Conservation (phyloP, 2,888 invertebrate genomes). For the Arctia plantaginis region DNA sequence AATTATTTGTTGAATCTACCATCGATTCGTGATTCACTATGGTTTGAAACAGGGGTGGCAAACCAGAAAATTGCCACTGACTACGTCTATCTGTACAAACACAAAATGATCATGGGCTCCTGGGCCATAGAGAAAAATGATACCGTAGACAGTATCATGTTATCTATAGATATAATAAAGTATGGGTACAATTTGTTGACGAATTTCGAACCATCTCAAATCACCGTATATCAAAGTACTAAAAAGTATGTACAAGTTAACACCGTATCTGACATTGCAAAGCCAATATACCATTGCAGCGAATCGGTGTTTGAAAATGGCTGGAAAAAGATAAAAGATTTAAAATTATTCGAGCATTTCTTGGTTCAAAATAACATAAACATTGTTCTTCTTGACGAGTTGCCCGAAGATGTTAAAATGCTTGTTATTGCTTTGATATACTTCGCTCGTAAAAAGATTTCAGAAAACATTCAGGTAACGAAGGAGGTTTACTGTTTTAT, state of each 20-base stretch:
- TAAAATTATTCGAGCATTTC: slow-evolving; percentile 39
- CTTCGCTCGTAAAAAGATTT: slow-evolving; percentile 48
- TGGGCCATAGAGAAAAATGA: slow-evolving; percentile 11
- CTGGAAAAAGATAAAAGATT: slow-evolving; percentile 46
- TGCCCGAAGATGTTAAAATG: slow-evolving; percentile 52
- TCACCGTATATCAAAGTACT: slow-evolving; percentile 26
- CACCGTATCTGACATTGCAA: slow-evolving; percentile 15
- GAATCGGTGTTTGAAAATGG: slow-evolving; percentile 61
- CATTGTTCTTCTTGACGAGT: slow-evolving; percentile 29
- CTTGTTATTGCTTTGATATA: slow-evolving; percentile 58
- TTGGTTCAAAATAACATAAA: slow-evolving; percentile 34
- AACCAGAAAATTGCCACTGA: slow-evolving; percentile 22
- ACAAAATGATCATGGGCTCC: slow-evolving; percentile 21
- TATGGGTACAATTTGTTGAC: slow-evolving; percentile 62
- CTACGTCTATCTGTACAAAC: slow-evolving; percentile 40
- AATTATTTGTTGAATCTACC: slow-evolving; percentile 23
- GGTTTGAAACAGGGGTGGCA: slow-evolving; percentile 47
- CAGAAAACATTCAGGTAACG: slow-evolving; percentile 21
- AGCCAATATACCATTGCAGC: slow-evolving; percentile 49
- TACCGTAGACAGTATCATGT: slow-evolving; percentile 27
- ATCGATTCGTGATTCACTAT: slow-evolving; percentile 22
- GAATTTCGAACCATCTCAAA: slow-evolving; percentile 35
- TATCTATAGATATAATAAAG: slow-evolving; percentile 58
- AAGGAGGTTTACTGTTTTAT: slow-evolving; percentile 53
- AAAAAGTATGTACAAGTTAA: slow-evolving; percentile 13